Percentiles rank a stretch among this genome's conserved stretches.
These are phyloP conservation scores for Eurystomus gularis DNA, from an alignment of 2,113 vertebrate species.

Conservation along the genomic window DNA sequence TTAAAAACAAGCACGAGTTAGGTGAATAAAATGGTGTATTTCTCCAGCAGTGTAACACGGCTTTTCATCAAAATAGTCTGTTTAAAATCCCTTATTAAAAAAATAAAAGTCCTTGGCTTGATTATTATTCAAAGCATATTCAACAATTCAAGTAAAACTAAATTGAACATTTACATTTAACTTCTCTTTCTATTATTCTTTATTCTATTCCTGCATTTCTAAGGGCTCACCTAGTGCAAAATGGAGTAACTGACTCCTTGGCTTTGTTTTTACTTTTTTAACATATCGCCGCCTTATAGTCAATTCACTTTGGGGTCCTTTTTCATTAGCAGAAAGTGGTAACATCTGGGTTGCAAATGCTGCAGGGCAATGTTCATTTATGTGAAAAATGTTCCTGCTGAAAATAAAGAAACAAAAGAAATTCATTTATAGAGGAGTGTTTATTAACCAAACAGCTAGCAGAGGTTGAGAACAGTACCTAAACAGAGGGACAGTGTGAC, in stretches of 20 bases:
- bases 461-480: neutral
- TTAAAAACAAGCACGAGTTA: neutral
- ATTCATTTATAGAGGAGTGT: neutral
- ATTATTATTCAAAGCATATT: slow-evolving; percentile 15
- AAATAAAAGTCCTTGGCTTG: neutral
- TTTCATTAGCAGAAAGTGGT: neutral
- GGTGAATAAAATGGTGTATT: neutral
- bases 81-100: neutral
- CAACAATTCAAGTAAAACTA: neutral
- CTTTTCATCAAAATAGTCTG: neutral
- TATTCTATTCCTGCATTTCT: neutral
- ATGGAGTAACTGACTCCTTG: neutral
- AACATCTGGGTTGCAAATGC: slow-evolving; percentile 17
- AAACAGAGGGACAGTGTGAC: neutral
- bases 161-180: neutral
- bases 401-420: neutral
- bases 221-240: neutral
- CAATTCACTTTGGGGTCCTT: neutral
- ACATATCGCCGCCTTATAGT: neutral
- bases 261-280: neutral
- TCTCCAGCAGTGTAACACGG: neutral
- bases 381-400: neutral
- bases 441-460: neutral
- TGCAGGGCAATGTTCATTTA: neutral
- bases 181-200: neutral